Percentiles rank a stretch among this genome's conserved stretches.
phyloP scores from a whole-genome alignment of 2,113 vertebrate genomes.

The Gadus macrocephalus region DNA sequence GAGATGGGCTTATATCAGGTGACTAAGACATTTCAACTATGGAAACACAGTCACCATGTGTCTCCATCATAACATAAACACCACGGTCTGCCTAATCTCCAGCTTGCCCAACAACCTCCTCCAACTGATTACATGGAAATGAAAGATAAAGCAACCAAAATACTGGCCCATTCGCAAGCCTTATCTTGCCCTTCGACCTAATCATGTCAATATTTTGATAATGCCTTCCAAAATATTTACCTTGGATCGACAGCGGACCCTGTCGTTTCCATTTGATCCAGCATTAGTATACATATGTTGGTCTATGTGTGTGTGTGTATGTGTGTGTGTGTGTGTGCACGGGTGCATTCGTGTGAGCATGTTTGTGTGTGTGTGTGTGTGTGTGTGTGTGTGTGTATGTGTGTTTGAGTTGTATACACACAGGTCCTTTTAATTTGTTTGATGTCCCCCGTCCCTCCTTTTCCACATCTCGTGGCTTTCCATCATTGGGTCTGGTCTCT shows the following conservation, averaged over 20 bases:
- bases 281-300: constrained; percentile 4
- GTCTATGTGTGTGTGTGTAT: neutral
- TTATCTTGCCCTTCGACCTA: constrained; percentile 16
- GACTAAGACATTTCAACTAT: constrained; percentile 52
- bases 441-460: constrained; percentile 48
- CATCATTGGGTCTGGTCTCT: constrained; percentile 47
- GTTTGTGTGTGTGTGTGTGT: neutral
- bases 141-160: constrained; percentile 42
- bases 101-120: neutral
- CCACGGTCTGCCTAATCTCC: constrained; percentile 22
- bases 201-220: constrained; percentile 49
- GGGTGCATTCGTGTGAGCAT: neutral
- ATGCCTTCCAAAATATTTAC: constrained; percentile 65
- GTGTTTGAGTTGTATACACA: constrained; percentile 41
- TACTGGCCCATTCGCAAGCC: neutral
- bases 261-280: constrained; percentile 40
- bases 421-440: constrained; percentile 72
- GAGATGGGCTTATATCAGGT: constrained; percentile 21
- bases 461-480: constrained; percentile 49
- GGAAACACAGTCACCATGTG: constrained; percentile 32
- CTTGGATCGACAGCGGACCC: constrained; percentile 38
- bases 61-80: constrained; percentile 53
- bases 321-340: constrained; percentile 4
- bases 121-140: constrained; percentile 40
- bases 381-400: constrained; percentile 14